These are phyloP conservation scores for Hypanus sabinus DNA, from an alignment of 2,113 vertebrate genomes.

Conservation along the genomic window DNA sequence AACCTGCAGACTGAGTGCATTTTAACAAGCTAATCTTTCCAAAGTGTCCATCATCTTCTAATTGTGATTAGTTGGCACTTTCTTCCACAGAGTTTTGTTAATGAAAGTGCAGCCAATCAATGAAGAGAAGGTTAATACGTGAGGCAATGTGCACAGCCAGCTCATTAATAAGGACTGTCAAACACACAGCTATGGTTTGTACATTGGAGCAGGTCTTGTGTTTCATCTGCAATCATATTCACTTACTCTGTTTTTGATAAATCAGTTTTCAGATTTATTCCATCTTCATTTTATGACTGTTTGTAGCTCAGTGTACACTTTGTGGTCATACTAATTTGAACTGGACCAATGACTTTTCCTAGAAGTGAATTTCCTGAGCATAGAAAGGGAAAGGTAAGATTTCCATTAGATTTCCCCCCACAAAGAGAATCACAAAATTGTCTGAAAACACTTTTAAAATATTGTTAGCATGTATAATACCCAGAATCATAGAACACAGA, in stretches of 20 bases:
- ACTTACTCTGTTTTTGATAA: not conserved
- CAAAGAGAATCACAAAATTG: no score
- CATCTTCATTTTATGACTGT: not conserved
- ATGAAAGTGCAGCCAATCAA: not conserved
- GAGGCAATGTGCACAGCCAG: not conserved
- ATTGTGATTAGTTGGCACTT: not conserved
- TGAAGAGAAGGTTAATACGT: not conserved
- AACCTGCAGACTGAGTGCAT: not conserved
- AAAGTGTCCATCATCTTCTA: not conserved
- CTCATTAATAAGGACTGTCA: not conserved
- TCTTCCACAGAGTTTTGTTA: not conserved
- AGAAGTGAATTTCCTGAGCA: not conserved
- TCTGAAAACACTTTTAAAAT: no score
- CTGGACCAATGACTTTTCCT: not conserved
- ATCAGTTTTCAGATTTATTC: not conserved
- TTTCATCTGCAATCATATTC: not conserved
- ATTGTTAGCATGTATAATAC: no score
- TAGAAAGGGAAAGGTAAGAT: not conserved
- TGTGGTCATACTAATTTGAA: not conserved
- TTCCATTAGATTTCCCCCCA: no score
- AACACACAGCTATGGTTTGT: not conserved
- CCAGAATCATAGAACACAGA: no score
- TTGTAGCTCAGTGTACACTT: not conserved
- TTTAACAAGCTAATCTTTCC: not conserved
- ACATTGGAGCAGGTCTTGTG: not conserved